A percentile compares a stretch with the other conserved stretches of the same genome.
phyloP scores from a whole-genome alignment of 2,113 vertebrate species.

The Columba livia region DNA sequence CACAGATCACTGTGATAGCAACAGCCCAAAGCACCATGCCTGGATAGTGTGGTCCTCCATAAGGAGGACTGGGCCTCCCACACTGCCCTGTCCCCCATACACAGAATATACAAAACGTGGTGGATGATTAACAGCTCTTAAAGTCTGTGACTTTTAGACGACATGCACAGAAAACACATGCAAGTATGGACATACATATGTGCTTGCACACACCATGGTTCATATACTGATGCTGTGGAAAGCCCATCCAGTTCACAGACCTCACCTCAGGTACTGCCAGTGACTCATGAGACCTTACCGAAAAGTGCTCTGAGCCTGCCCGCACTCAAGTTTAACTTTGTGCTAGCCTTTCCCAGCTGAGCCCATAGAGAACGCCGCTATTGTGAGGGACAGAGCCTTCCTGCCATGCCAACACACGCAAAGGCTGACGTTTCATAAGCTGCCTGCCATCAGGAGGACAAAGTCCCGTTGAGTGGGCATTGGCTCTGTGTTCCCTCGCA shows the following conservation, averaged over 20 bases:
- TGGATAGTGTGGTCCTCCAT: fast-evolving
- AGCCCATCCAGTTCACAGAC: not conserved
- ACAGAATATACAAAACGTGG: not conserved
- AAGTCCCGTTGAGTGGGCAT: constrained; percentile 35
- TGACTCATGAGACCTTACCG: not conserved
- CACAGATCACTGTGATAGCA: fast-evolving
- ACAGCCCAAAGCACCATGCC: not conserved
- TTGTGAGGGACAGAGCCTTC: constrained; percentile 5
- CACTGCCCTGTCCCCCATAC: not conserved
- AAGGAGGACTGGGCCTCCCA: not conserved
- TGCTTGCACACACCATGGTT: fast-evolving
- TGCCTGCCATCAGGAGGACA: constrained; percentile 28
- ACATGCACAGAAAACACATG: fast-evolving
- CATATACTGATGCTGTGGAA: not conserved
- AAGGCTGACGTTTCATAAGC: constrained; percentile 1
- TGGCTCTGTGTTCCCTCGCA: constrained; percentile 40
- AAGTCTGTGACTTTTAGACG: not conserved
- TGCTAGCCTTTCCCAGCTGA: not conserved
- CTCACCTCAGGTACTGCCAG: fast-evolving
- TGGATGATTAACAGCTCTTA: not conserved
- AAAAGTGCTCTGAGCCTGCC: not conserved
- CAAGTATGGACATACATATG: fast-evolving
- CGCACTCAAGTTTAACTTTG: not conserved
- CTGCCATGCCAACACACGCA: constrained; percentile 1
- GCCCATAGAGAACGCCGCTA: not conserved